A percentile compares a stretch with the other conserved stretches of the same genome.
Conservation (phyloP, 2,113 vertebrate species). For the Anolis carolinensis region DNA sequence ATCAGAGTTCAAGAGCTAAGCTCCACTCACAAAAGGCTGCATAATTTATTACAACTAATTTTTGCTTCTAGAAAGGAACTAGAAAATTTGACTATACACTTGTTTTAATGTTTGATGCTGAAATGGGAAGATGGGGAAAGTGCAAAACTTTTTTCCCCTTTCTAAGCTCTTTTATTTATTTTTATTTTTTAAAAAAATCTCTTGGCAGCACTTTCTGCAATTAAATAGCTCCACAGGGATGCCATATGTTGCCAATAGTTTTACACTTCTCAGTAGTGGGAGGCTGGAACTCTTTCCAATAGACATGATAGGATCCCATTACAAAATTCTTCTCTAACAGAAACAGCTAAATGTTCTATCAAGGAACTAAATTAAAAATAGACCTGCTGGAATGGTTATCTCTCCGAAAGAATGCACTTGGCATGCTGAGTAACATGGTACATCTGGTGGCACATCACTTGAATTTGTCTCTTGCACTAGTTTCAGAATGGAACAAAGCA, state of each 20-base stretch:
- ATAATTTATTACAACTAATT: conserved; percentile 15
- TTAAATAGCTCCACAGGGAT: conserved; percentile 73
- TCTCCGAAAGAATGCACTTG: conserved; percentile 62
- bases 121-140: conserved; percentile 53
- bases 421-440: conserved; percentile 6
- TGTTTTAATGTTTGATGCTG: conserved; percentile 61
- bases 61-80: conserved; percentile 23
- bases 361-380: conserved; percentile 74
- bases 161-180: conserved; percentile 45
- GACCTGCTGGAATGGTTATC: conserved; percentile 71
- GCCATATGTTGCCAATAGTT: conserved; percentile 76
- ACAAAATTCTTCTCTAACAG: conserved; percentile 69
- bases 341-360: conserved; percentile 68
- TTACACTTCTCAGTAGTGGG: conserved; percentile 73
- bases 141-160: conserved; percentile 28
- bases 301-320: conserved; percentile 75
- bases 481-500: conserved; percentile 7
- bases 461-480: conserved; percentile 12
- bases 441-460: conserved; percentile 54
- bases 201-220: conserved; percentile 72
- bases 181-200: conserved; percentile 39
- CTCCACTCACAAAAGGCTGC: not conserved
- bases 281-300: conserved; percentile 72
- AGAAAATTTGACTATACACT: conserved; percentile 57
- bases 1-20: not conserved